Evolutionary conservation across 1,140 invertebrate genomes (phyloP), one percentile per base, ranked within the genome.

Genomic region (Vanessa atalanta): DNA sequence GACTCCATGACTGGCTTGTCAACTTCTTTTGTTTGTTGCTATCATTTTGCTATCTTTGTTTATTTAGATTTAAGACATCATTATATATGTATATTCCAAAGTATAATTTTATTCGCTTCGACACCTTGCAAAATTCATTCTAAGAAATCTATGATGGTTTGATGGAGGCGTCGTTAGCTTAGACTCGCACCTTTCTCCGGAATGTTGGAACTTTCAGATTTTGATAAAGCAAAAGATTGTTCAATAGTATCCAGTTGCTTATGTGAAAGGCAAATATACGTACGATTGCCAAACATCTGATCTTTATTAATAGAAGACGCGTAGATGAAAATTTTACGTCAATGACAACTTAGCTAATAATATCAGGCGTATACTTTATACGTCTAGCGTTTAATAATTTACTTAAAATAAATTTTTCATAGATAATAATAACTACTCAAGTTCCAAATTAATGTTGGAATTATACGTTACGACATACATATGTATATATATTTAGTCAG

Each of bases 181-280:
- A 15, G 31, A 61, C 23, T 63, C 16, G 57, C 68, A 70, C 68
- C 68, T 70, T 70, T 70, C 68, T 63, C 68, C 63, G 37, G 43
- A 60, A 60, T 14, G 67, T 70, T 6, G 57, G 12, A 37, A 70
- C 60, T 63, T 63, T 70, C 57, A 16, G 68, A 50, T 70, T 63
- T 70, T 47, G 60, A 63, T 70, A 60, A 20, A 50, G 57, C 68
- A 8, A 51, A n/a, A 43, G 13, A 31, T 63, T 16, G 37, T 70
- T 50, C 20, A 60, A n/a, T 61, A 37, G 13, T 15, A 37, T 61
- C 31, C 13, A 61, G 57, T 16, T 31, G 31, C 48, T 51, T 51
- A 37, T 15, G 57, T 31, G 51, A 37, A 69, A 60, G 43, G 43
- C 47, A 61, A 61, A 61, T n/a, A n/a, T 37, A 61, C 23, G 11